Evolutionary conservation across 2,797 vertebrate genomes (phyloP), one percentile per base, ranked within the genome.

Genomic region (Coilia nasus): DNA sequence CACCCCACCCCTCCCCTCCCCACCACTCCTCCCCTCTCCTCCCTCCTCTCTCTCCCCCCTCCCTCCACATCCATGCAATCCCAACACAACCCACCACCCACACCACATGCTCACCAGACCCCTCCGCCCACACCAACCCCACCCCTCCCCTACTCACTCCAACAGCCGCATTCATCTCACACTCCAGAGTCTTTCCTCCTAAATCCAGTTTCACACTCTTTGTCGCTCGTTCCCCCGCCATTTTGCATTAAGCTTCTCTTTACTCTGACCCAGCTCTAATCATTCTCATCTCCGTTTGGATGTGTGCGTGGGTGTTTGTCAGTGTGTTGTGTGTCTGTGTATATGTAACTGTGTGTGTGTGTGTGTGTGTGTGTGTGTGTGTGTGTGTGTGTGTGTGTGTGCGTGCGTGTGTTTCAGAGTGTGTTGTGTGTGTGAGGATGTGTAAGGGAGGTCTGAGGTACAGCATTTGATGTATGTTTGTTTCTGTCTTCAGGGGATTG

Each of bases 21-120:
- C 46, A 25, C 44, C 81, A 57, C 62, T 47, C 83, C 89, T 85
- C 82, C 85, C 84, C 86, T 71, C 28, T 59, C 25, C 80, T 82
- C 78, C 81, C 83, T 47, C 31, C 28, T 59, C 25, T 75, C 82
- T 80, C 81, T 82, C 81, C 54, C 31, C 87, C 81, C 85, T 23
- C 82, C 80, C 87, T 86, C 50, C 50, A 1, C 7, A 54, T 14
- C 83, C 87, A 80, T 5, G 35, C 35, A 64, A 28, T 75, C 67
- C 28, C 67, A 41, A 41, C 67, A 67, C 23, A 9, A 25, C 67
- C 78, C 83, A 85, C 67, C 28, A 19, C 71, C 71, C 71, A n/a
- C 50, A 3, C 50, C 50, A 2, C 7, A 3, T 14, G 9, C 50
- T 14, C 50, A 9, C 50, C 50, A 54, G 50, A 54, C 50, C 7